A percentile compares a stretch with the other conserved stretches of the same genome.
Conservation (phyloP, 2,113 vertebrate genomes). For the Aphelocoma coerulescens region DNA sequence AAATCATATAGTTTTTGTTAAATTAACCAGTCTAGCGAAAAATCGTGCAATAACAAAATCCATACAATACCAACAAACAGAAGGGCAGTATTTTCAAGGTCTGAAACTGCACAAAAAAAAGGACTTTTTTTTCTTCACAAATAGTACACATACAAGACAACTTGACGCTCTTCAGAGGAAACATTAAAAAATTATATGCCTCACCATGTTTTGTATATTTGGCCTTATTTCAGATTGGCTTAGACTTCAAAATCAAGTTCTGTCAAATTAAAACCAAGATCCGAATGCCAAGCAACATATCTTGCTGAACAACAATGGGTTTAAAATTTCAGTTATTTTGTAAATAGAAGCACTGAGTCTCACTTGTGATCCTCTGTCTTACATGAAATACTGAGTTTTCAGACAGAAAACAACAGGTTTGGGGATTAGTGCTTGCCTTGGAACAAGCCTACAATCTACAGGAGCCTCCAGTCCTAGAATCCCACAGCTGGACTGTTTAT, state of each 20-base stretch:
- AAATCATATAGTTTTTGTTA: background rate
- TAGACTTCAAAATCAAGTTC: background rate
- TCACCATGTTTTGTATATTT: background rate
- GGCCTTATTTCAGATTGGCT: background rate
- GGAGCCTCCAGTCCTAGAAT: background rate
- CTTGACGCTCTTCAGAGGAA: background rate
- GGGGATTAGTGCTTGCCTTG: background rate
- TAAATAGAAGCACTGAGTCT: background rate
- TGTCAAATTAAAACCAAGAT: background rate
- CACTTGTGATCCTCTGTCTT: background rate
- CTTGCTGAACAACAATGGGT: background rate
- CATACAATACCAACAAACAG: background rate
- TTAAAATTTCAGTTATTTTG: background rate
- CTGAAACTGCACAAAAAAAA: background rate
- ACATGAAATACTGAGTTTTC: background rate
- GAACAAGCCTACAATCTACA: background rate
- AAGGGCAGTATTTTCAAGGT: background rate
- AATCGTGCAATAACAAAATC: background rate
- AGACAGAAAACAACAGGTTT: background rate
- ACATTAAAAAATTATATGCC: background rate
- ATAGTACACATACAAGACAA: background rate
- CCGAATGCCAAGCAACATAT: background rate
- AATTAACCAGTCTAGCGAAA: background rate
- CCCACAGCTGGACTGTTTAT: accelerated
- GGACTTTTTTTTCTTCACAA: background rate